A percentile compares a stretch with the other conserved stretches of the same genome.
Conservation (phyloP, 53 echinoderm and acorn worm species). For the Arbacia lixula region DNA sequence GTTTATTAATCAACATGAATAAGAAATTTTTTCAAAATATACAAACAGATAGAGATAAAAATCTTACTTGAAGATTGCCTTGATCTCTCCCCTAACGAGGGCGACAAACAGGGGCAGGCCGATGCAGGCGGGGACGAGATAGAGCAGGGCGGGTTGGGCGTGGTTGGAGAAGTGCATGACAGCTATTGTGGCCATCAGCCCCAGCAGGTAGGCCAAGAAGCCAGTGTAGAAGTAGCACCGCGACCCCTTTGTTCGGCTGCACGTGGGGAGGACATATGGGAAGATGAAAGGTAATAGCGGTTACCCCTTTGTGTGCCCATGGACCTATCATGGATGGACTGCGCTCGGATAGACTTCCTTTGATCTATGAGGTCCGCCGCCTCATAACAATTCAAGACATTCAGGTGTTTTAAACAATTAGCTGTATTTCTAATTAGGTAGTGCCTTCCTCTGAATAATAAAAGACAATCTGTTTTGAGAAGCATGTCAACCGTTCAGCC, state of each 20-base stretch:
- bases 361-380: no score
- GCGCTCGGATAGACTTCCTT: no score
- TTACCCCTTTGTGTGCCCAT: neutral
- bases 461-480: no score
- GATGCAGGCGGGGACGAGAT: slow-evolving; percentile 96
- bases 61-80: slow-evolving; percentile 87
- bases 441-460: no score
- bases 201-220: slow-evolving; percentile 86
- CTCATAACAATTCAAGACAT: no score
- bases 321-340: no score
- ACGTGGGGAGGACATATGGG: neutral
- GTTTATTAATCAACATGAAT: neutral
- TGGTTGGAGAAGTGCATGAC: slow-evolving; percentile 99
- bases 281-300: no score
- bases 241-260: slow-evolving; percentile 69
- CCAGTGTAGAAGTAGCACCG: slow-evolving; percentile 86
- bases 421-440: no score
- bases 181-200: slow-evolving; percentile 89
- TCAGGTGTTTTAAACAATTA: no score
- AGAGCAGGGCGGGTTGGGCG: slow-evolving; percentile 95
- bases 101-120: slow-evolving; percentile 91
- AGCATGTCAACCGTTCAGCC: no score
- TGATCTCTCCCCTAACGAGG: slow-evolving; percentile 85
- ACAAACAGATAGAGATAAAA: neutral
- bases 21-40: neutral